Conservation (phyloP, 2,113 vertebrate genomes). For the Nipponia nippon region DNA sequence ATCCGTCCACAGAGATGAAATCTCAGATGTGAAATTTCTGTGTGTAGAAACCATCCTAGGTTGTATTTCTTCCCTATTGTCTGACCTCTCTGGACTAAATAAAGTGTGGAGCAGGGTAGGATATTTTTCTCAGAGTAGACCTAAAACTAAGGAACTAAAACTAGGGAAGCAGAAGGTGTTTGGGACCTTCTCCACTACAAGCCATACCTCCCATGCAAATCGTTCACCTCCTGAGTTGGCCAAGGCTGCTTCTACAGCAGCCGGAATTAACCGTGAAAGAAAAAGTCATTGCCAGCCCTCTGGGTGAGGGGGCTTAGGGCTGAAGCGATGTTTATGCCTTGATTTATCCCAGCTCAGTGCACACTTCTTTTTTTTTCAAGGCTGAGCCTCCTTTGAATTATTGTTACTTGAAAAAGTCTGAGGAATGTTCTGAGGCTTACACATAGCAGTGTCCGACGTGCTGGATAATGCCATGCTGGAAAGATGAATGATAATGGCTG, state of each 20-base stretch:
- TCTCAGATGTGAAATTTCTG: background rate
- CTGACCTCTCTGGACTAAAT: background rate
- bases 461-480: background rate
- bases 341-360: background rate
- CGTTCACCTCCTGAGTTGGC: background rate
- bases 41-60: background rate
- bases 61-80: background rate
- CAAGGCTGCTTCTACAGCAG: background rate
- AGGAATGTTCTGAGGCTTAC: background rate
- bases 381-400: background rate
- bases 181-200: background rate
- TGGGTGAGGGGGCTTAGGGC: background rate
- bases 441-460: rapidly evolving
- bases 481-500: background rate
- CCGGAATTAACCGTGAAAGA: background rate
- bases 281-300: background rate
- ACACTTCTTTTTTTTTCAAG: background rate
- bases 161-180: background rate
- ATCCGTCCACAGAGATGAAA: background rate
- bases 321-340: background rate
- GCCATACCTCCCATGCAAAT: background rate
- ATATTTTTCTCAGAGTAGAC: background rate
- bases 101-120: background rate
- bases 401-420: background rate
- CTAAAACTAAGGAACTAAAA: background rate